Percentiles rank a stretch among this genome's conserved stretches.
phyloP scores from a whole-genome alignment of 2,797 vertebrate species.

The Holocentrus rufus region DNA sequence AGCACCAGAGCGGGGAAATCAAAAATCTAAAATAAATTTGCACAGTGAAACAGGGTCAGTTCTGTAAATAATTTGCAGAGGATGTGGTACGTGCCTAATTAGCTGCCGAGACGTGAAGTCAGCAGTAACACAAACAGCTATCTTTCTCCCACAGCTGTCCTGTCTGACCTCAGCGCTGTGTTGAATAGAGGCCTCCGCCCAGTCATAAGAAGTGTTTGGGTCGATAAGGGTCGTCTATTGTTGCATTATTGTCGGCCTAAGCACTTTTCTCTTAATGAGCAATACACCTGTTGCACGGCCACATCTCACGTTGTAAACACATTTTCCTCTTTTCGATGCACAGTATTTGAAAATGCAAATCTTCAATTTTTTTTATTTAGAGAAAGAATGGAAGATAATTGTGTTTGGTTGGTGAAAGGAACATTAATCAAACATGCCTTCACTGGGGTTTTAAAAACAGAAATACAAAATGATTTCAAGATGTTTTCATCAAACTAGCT shows the following conservation, averaged over 20 bases:
- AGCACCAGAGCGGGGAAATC: not conserved
- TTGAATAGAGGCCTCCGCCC: constrained; percentile 50
- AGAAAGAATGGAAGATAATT: not conserved
- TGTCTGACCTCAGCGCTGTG: constrained; percentile 40
- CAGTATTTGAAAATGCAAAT: not conserved
- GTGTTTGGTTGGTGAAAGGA: too few species aligned
- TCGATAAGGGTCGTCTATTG: constrained; percentile 68
- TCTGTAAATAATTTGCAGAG: constrained; percentile 23
- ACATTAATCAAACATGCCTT: too few species aligned
- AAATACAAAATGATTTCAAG: not conserved
- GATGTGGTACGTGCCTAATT: constrained; percentile 37
- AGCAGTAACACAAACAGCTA: constrained; percentile 31
- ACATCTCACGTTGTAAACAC: too few species aligned
- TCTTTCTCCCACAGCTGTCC: constrained; percentile 59
- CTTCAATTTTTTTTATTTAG: not conserved
- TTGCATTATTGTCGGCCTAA: constrained; percentile 64
- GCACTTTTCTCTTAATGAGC: constrained; percentile 59
- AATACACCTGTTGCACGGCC: constrained; percentile 48
- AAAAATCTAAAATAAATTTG: not conserved
- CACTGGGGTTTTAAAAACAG: not conserved
- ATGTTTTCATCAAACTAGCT: not conserved
- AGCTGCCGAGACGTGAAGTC: constrained; percentile 29
- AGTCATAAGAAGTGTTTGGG: constrained; percentile 41
- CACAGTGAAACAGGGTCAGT: constrained; percentile 3
- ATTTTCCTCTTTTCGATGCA: too few species aligned